Base-by-base conservation (phyloP, 2,888 invertebrate genomes). In the Diploptera punctata region DNA sequence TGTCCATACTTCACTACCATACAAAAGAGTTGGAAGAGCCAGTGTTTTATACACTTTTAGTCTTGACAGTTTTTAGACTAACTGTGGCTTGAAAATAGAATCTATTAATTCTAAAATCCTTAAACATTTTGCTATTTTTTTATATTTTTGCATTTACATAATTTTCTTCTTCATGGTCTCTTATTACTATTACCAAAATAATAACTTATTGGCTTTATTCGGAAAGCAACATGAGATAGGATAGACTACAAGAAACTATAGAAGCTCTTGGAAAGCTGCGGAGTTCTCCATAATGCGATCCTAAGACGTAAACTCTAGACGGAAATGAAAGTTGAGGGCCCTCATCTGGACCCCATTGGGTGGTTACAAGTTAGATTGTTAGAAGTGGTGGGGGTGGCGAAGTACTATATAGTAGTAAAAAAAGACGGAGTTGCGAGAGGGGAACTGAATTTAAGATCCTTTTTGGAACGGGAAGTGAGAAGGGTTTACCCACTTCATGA, bases 361-460 rank as follows among this genome's bases (percentile, higher is more conserved):
- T 65, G 65, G 65, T 47, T 65, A 65, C 44, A 65, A 65, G 65
- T 65, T 65, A 65, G 65, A 65, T 65, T 65, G 65, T 65, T 65
- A 65, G 65, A 57, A 29, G 57, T 52, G 52, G 52, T 7, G 9
- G 62, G 65, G 47, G 13, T 38, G 44, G 65, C 43, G 21, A 43
- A 44, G 44, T 43, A 65, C 65, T 44, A 44, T n/a, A 24, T 29
- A 57, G 31, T 57, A n/a, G 29, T 44, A 47, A 47, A 65, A 60
- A 33, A 65, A 65, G 65, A 26, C 65, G n/a, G n/a, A n/a, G n/a
- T n/a, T 31, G 65, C 9, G 43, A 7, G 26, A 47, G 44, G 44
- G 10, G 65, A 24, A 33, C 5, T 19, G 65, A 65, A 44, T 65
- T 44, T 47, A 65, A 65, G 65, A 65, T 13, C 21, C 43, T 5